Percentiles rank a stretch among this genome's conserved stretches.
phyloP scores from a whole-genome alignment of 2,113 vertebrate genomes.

The Austrofundulus limnaeus region DNA sequence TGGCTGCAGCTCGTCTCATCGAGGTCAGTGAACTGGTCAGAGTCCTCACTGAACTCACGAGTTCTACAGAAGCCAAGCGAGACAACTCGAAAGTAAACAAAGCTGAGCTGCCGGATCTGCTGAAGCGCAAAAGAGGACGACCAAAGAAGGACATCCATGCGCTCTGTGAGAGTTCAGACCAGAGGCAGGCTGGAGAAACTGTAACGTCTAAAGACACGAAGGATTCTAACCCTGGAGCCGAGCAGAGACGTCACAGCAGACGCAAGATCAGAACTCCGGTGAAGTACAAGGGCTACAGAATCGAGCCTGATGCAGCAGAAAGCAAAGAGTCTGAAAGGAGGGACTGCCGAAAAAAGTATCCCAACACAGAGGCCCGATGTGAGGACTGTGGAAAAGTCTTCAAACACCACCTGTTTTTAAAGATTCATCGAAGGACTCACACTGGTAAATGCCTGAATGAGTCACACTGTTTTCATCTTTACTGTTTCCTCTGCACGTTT shows the following conservation, averaged over 20 bases:
- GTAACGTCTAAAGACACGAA: conserved; percentile 63
- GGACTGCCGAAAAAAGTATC: conserved; percentile 83
- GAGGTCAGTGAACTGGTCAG: conserved; percentile 86
- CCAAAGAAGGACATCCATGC: conserved; percentile 78
- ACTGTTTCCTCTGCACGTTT: too few species aligned
- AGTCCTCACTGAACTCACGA: conserved; percentile 77
- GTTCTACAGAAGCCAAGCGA: background rate
- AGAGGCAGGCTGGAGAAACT: background rate
- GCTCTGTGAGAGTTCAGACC: background rate
- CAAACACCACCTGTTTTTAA: conserved; percentile 91
- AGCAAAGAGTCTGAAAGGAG: conserved; percentile 74
- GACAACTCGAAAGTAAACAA: background rate
- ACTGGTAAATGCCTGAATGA: conserved; percentile 80
- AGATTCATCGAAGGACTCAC: conserved; percentile 90
- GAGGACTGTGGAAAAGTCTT: conserved; percentile 93
- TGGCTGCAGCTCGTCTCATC: conserved; percentile 87
- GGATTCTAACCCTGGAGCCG: conserved; percentile 74
- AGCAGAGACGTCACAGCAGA: conserved; percentile 83
- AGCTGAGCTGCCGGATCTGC: background rate
- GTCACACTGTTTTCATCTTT: too few species aligned
- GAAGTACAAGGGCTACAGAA: conserved; percentile 87
- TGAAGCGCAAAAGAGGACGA: conserved; percentile 87
- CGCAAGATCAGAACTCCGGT: conserved; percentile 85
- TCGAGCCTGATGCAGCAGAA: conserved; percentile 79
- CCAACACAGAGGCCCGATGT: conserved; percentile 83